Evolutionary conservation across 2,888 invertebrate species (phyloP).

Genomic region (Piscicola geometra): DNA sequence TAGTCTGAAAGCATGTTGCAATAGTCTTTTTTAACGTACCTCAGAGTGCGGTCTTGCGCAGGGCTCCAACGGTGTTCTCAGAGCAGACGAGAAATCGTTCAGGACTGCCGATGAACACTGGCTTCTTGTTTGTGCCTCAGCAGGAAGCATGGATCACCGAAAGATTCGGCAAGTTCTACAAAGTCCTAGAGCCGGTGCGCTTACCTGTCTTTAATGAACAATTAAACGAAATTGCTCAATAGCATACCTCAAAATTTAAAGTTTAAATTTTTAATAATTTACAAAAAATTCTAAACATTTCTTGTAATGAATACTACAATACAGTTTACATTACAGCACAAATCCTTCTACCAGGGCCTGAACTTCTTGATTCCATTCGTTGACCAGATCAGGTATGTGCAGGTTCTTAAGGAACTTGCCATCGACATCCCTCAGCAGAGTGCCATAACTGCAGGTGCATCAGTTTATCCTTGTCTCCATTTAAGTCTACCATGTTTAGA

Average conservation of each 20-base stretch:
- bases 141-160: constrained; percentile 89
- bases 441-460: constrained; percentile 78
- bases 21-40: too few species aligned
- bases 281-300: constrained; percentile 20
- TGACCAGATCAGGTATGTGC: constrained; percentile 92
- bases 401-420: constrained; percentile 96
- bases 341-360: constrained; percentile 64
- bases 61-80: neutral
- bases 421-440: constrained; percentile 98
- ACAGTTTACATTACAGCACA: neutral
- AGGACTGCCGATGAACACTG: constrained; percentile 67
- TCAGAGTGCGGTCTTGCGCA: neutral
- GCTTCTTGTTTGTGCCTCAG: constrained; percentile 95
- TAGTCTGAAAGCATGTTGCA: neutral
- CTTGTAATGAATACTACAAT: neutral
- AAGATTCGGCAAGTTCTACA: constrained; percentile 92
- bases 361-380: constrained; percentile 85
- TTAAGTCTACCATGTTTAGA: neutral
- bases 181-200: constrained; percentile 76
- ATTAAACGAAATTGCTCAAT: too few species aligned
- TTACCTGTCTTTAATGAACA: too few species aligned
- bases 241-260: neutral
- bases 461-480: neutral
- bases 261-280: neutral
- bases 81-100: constrained; percentile 46